Evolutionary conservation across 2,797 vertebrate genomes (phyloP), one percentile per base, ranked within the genome.

Genomic region (Hypotaenidia okinawae): DNA sequence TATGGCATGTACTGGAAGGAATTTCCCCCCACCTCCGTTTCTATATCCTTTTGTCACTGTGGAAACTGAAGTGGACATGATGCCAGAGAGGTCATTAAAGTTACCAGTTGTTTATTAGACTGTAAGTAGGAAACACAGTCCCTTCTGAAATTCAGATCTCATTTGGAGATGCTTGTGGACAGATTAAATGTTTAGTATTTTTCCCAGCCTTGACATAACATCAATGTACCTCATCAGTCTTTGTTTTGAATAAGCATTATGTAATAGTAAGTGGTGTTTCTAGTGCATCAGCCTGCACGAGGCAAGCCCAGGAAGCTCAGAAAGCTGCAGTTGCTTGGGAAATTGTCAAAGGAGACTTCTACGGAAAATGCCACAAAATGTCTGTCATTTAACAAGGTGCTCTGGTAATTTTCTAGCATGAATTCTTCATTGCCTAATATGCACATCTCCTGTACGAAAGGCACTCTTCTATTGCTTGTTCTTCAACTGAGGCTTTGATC

Each of bases 301-400:
- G 33, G 27, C 55, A 90, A 73, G 13, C 4, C n/a, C 9, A 49
- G 52, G 47, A 88, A 63, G 27, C 21, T 61, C 49, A 30, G 27
- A 76, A 64, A 51, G 12, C 59, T 70, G 25, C 27, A 18, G 21
- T 64, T 94, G 37, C 14, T 45, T 74, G 28, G 43, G 21, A 88
- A 73, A 55, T 62, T 87, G 45, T 75, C 32, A 43, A 57, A 45
- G 32, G 24, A 52, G 19, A 35, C 22, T 63, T 54, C 35, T 59
- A 33, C 33, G 75, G 21, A 7, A 28, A 80, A 45, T 67, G 47
- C 33, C 84, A 11, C 32, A 63, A 86, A 67, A 77, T 7, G 5
- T 21, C 0, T 39, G 9, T 37, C 4, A 32, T 78, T 84, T 81
- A 87, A 67, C 7, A 2, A 12, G 10, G 6, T 2, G 0, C 4